A percentile compares a stretch with the other conserved stretches of the same genome.
These are phyloP conservation scores for Himalopsyche phryganea DNA, from an alignment of 1,140 invertebrate species.

Conservation along the genomic window DNA sequence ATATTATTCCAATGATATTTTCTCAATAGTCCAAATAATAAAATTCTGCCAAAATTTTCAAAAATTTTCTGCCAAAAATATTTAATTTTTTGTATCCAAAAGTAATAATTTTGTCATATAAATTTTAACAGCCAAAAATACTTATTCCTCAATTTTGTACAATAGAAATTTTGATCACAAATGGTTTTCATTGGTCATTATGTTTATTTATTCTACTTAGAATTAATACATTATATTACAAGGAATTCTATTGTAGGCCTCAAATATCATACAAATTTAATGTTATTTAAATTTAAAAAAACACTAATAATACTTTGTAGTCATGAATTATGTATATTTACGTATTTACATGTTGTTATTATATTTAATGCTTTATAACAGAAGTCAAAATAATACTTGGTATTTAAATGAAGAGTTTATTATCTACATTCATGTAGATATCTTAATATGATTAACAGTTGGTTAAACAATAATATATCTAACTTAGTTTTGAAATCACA, in stretches of 20 bases:
- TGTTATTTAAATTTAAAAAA: not conserved
- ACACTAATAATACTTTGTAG: no score
- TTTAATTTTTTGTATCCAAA: slow-evolving; percentile 33
- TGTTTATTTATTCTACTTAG: slow-evolving; percentile 50
- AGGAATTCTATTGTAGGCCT: not conserved
- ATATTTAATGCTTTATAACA: no score
- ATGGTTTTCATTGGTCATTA: slow-evolving; percentile 59
- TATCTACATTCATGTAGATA: no score
- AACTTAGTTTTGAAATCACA: no score
- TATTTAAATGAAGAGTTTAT: no score
- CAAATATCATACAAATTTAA: not conserved
- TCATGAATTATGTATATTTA: no score
- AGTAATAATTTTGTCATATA: slow-evolving; percentile 30
- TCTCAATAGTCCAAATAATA: not conserved
- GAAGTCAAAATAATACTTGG: no score
- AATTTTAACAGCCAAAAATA: slow-evolving; percentile 36
- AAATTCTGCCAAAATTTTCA: slow-evolving; percentile 23
- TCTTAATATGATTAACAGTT: no score
- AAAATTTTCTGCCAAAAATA: slow-evolving; percentile 32
- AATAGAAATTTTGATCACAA: slow-evolving; percentile 50
- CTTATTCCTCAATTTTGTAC: slow-evolving; percentile 36
- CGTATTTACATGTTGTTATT: no score
- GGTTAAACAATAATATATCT: no score
- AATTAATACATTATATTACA: not conserved
- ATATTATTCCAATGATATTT: not conserved